Conservation (phyloP, 2,113 vertebrate species). For the Sakesphorus luctuosus region DNA sequence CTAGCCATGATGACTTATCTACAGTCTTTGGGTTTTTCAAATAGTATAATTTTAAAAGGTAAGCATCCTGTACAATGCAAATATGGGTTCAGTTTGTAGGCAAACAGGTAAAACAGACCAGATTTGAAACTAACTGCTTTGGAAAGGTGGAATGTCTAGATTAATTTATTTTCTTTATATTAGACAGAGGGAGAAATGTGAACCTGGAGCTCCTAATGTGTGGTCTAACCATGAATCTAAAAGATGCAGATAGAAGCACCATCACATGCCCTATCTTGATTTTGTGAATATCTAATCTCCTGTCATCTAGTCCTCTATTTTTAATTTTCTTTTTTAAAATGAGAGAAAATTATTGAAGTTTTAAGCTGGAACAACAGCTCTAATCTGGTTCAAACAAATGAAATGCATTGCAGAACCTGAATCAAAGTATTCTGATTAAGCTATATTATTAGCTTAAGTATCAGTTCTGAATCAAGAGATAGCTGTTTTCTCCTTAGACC, state of each 20-base stretch:
- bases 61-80: background rate
- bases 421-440: background rate
- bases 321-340: background rate
- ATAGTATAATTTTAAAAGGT: background rate
- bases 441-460: background rate
- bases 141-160: background rate
- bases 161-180: background rate
- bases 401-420: background rate
- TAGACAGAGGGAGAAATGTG: background rate
- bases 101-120: background rate
- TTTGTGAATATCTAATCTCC: background rate
- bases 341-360: background rate
- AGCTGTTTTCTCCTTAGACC: background rate
- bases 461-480: background rate
- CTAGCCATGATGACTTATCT: background rate
- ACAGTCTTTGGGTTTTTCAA: background rate
- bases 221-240: background rate
- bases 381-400: background rate
- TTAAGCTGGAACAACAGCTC: background rate
- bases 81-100: background rate
- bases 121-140: background rate
- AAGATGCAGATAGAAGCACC: background rate
- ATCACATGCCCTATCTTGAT: background rate
- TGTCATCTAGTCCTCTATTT: background rate
- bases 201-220: background rate